phyloP scores from a whole-genome alignment of 2,888 invertebrate species.

The Dione vanillae region DNA sequence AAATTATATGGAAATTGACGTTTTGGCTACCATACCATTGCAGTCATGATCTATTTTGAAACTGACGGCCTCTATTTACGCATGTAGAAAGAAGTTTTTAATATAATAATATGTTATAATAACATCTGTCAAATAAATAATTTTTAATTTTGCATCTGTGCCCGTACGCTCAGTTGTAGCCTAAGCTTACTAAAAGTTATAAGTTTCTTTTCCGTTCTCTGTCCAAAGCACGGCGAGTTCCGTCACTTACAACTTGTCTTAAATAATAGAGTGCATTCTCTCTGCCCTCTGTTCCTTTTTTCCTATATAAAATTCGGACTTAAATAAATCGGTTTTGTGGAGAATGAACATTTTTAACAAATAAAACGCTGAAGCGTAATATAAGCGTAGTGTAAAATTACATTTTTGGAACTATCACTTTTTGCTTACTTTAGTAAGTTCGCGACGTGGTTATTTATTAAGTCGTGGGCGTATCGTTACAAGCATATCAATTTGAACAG shows the following conservation, averaged over 20 bases:
- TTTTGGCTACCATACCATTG: constrained; percentile 35
- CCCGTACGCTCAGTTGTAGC: too few species aligned
- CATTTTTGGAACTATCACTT: constrained; percentile 30
- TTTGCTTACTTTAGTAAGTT: constrained; percentile 17
- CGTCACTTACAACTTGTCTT: too few species aligned
- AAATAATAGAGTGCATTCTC: too few species aligned
- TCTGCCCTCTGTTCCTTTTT: too few species aligned
- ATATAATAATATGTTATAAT: constrained; percentile 3
- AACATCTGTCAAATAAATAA: too few species aligned
- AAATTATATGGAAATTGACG: constrained; percentile 36
- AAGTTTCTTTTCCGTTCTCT: too few species aligned
- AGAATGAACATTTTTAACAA: background rate
- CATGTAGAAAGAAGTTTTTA: constrained; percentile 3
- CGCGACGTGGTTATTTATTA: constrained; percentile 18
- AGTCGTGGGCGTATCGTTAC: constrained; percentile 25
- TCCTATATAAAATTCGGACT: too few species aligned
- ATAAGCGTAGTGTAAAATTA: constrained; percentile 19
- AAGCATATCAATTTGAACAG: constrained; percentile 23
- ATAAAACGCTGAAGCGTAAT: background rate
- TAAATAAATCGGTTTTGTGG: too few species aligned
- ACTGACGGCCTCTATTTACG: background rate
- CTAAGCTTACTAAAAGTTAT: too few species aligned
- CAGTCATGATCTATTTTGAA: constrained; percentile 33
- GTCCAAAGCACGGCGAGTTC: too few species aligned
- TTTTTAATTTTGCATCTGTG: too few species aligned